Conservation (phyloP, 2,797 vertebrate species). For the Podargus strigoides region DNA sequence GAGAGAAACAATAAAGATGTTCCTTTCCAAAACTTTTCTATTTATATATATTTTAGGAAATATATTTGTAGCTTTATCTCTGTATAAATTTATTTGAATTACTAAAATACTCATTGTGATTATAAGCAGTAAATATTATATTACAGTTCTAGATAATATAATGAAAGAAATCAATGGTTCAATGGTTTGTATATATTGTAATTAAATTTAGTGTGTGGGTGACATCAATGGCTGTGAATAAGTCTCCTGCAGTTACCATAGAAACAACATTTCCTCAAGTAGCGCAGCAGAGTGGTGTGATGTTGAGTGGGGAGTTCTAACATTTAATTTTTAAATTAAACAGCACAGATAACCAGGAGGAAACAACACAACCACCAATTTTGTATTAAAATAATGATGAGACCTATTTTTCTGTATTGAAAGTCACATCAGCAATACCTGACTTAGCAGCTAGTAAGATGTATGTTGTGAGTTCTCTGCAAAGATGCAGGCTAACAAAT, state of each 20-base stretch:
- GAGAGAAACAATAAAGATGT: background rate
- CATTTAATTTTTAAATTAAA: constrained; percentile 67
- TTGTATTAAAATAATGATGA: background rate
- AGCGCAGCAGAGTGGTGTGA: constrained; percentile 54
- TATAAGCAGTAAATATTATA: background rate
- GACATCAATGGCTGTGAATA: constrained; percentile 72
- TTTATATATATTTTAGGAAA: background rate
- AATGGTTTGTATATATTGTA: constrained; percentile 55
- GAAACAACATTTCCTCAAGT: constrained; percentile 76
- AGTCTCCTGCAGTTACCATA: constrained; percentile 79
- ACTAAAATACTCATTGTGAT: constrained; percentile 5
- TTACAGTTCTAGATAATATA: background rate
- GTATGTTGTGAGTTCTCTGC: background rate
- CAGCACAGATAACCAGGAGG: constrained; percentile 8
- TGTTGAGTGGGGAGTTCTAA: constrained; percentile 65
- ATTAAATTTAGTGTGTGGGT: constrained; percentile 71
- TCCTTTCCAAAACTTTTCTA: background rate
- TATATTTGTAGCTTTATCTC: background rate
- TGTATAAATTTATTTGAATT: background rate
- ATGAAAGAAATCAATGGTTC: constrained; percentile 25
- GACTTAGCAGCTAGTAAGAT: background rate
- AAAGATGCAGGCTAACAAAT: constrained; percentile 14
- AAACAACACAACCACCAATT: background rate
- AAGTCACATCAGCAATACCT: background rate
- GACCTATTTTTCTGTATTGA: background rate